Evolutionary conservation across 2,113 vertebrate genomes (phyloP).

Genomic region (Ailuropoda melanoleuca): DNA sequence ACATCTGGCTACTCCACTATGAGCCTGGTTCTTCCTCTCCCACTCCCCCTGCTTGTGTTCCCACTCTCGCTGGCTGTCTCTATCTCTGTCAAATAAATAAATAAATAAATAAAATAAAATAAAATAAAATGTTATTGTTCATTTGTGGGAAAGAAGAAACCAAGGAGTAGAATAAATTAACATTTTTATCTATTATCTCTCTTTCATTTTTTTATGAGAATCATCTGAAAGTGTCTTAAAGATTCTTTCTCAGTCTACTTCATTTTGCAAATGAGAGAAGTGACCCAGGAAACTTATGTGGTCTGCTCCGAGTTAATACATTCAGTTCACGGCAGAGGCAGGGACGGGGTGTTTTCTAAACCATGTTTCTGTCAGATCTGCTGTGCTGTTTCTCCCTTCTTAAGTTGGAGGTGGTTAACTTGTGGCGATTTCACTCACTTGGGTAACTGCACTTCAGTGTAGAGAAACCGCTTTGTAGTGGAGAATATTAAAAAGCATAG

Average conservation of each 20-base stretch:
- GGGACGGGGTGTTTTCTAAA: background rate
- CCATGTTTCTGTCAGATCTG: background rate
- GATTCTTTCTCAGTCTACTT: background rate
- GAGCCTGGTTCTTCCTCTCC: too few species aligned
- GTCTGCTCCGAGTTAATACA: background rate
- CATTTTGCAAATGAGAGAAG: background rate
- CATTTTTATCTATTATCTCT: background rate
- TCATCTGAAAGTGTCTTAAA: background rate
- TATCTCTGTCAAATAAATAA: too few species aligned
- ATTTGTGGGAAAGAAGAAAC: slow-evolving; percentile 4
- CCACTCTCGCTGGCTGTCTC: too few species aligned
- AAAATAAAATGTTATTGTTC: background rate
- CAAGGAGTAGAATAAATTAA: background rate
- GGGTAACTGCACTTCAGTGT: too few species aligned
- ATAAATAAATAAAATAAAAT: background rate
- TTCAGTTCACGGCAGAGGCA: background rate
- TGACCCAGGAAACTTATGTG: background rate
- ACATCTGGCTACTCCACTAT: too few species aligned
- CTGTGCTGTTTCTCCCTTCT: background rate
- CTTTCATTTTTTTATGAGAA: background rate
- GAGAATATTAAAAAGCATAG: background rate
- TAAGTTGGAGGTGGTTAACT: background rate
- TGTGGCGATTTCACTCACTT: background rate
- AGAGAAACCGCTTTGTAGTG: background rate
- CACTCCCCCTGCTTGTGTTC: too few species aligned